Percentiles rank a stretch among this genome's conserved stretches.
These are phyloP conservation scores for Tragelaphus strepsiceros DNA, from an alignment of 2,113 vertebrate species.

Conservation along the genomic window DNA sequence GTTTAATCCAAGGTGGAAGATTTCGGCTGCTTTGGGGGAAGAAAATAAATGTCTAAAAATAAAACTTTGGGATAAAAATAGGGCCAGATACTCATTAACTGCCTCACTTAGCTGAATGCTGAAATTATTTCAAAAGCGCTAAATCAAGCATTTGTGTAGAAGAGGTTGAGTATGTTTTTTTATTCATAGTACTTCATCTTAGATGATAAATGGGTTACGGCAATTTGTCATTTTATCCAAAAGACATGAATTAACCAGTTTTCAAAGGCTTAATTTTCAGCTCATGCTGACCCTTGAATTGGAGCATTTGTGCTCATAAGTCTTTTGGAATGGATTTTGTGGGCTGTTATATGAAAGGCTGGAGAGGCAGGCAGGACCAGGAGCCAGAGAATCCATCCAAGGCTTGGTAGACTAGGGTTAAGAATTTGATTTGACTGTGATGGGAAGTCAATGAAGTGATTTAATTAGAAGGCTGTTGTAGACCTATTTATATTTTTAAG, in stretches of 20 bases:
- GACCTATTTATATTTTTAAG: constrained; percentile 1
- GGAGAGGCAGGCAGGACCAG: background rate
- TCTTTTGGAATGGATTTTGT: background rate
- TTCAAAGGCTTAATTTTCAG: constrained; percentile 30
- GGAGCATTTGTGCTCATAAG: background rate
- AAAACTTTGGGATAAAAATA: constrained; percentile 70
- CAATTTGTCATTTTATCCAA: constrained; percentile 65
- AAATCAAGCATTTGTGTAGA: constrained; percentile 69
- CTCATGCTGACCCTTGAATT: constrained; percentile 31
- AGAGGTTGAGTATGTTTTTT: constrained; percentile 44
- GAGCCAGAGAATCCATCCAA: background rate
- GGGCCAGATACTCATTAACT: constrained; percentile 69
- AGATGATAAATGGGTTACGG: constrained; percentile 60
- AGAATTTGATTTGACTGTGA: background rate
- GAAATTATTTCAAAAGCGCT: constrained; percentile 65
- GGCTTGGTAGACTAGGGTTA: background rate
- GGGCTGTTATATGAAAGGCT: background rate
- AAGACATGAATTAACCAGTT: constrained; percentile 52
- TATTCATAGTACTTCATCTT: constrained; percentile 50
- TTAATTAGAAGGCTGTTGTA: constrained; percentile 10
- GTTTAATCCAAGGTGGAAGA: constrained; percentile 63
- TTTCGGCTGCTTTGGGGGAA: constrained; percentile 39
- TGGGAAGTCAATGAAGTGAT: background rate
- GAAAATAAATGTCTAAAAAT: constrained; percentile 70
- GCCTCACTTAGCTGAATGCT: constrained; percentile 65